A percentile compares a stretch with the other conserved stretches of the same genome.
phyloP scores from a whole-genome alignment of 2,888 invertebrate genomes.

The Lordiphosa fenestrarum region DNA sequence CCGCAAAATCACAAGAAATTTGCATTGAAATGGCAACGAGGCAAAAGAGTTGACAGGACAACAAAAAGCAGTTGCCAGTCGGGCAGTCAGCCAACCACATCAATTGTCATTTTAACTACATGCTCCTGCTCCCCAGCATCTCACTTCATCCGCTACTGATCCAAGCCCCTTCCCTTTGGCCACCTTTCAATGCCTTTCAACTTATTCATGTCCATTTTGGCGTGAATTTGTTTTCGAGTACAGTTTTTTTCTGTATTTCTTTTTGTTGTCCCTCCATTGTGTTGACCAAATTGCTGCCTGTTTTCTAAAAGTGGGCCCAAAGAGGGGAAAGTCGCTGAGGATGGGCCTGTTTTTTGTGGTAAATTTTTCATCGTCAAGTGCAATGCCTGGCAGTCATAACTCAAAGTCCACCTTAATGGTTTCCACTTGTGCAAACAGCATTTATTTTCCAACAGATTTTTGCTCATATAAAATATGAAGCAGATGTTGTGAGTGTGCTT shows the following conservation, averaged over 20 bases:
- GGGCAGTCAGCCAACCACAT: constrained; percentile 43
- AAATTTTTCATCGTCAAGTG: constrained; percentile 64
- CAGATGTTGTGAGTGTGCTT: constrained; percentile 19
- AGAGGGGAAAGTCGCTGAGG: neutral
- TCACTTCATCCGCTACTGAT: neutral
- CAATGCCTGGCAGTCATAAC: constrained; percentile 55
- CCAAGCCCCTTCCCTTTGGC: constrained; percentile 3
- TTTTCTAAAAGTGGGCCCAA: constrained; percentile 20
- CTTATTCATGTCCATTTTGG: constrained; percentile 68
- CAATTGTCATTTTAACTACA: constrained; percentile 51
- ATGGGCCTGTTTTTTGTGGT: constrained; percentile 45
- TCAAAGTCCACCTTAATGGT: constrained; percentile 63
- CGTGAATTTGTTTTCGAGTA: constrained; percentile 54
- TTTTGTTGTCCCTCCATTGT: constrained; percentile 36
- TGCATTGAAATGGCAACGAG: constrained; percentile 38
- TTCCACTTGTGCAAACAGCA: constrained; percentile 53
- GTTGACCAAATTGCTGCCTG: constrained; percentile 45
- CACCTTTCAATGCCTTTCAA: constrained; percentile 52
- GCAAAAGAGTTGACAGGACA: constrained; percentile 44
- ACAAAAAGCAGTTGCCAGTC: constrained; percentile 42
- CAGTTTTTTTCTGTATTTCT: constrained; percentile 11
- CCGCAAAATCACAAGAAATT: constrained; percentile 35
- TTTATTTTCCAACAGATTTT: constrained; percentile 47
- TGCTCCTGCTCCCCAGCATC: constrained; percentile 8
- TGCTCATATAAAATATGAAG: constrained; percentile 9